Percentiles rank a stretch among this genome's conserved stretches.
These are phyloP conservation scores for Acromyrmex echinatior DNA, from an alignment of 1,140 invertebrate genomes.

Conservation along the genomic window DNA sequence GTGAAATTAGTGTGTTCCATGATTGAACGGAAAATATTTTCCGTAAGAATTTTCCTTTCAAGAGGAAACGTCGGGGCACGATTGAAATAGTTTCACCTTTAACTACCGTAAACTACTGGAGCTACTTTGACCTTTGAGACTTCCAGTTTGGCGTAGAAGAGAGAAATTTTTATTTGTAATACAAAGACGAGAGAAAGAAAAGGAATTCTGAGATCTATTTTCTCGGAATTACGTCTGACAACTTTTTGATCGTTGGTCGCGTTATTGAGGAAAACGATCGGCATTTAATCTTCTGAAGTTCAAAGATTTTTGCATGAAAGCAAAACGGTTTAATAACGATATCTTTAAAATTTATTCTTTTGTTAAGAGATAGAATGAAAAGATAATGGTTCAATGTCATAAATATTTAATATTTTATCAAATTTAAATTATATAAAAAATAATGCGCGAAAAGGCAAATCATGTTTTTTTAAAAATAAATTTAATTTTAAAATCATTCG, in stretches of 20 bases:
- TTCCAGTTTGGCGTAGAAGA: constrained; percentile 4
- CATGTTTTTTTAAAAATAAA: not conserved
- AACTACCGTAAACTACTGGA: not conserved
- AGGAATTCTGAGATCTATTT: not conserved
- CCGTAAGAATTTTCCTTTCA: constrained; percentile 23
- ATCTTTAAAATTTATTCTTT: not conserved
- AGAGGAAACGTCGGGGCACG: not conserved
- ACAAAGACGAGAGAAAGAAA: not conserved
- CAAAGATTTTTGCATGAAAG: not conserved
- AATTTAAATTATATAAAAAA: not conserved
- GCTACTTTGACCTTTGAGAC: constrained; percentile 2
- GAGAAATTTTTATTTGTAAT: constrained; percentile 6
- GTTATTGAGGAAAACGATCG: not conserved
- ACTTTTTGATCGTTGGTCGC: not conserved
- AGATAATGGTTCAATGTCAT: too few species aligned
- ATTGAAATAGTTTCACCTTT: constrained; percentile 51
- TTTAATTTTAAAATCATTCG: not conserved
- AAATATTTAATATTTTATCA: not conserved
- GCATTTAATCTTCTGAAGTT: constrained; percentile 3
- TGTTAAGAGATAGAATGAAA: not conserved
- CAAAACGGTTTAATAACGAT: not conserved
- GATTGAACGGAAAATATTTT: constrained; percentile 26
- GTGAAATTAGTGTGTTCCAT: constrained; percentile 14
- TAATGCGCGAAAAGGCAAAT: not conserved
- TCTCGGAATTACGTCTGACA: not conserved